Base-by-base conservation (phyloP, 1,140 invertebrate genomes). In the Manduca sexta region DNA sequence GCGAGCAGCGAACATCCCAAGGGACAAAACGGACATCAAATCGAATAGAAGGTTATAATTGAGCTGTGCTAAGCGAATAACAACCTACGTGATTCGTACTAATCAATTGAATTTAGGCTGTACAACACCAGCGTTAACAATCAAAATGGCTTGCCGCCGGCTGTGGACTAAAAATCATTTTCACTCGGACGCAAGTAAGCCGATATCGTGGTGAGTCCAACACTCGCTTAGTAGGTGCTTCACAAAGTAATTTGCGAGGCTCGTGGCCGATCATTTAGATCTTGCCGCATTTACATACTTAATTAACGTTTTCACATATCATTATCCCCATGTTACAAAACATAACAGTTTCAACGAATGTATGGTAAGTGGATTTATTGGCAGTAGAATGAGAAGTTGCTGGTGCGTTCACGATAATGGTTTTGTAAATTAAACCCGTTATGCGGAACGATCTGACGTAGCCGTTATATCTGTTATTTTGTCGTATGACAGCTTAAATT, bases 11-110 rank as follows among this genome's bases (percentile, higher is more conserved):
- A 59, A 60, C 52, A 52, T 52, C 79, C 74, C 70, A 52, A 64
- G 74, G 74, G 75, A 80, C 63, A 60, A 63, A 71, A 64, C 70
- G 61, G 69, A 61, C 64, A 77, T 81, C 74, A 81, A 81, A 79
- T 79, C 75, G 75, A 79, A 83, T 80, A 81, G 73, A 79, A 78
- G 65, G 69, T 77, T 77, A 83, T 79, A 83, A 81, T 81, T 74
- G 77, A 77, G 62, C 70, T 43, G 51, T 41, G 56, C 60, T 74
- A 70, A 68, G 54, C 63, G 60, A 74, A 77, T 62, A 77, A 70
- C 71, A 64, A 58, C 60, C 52, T 29, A 71, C 71, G 57, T 51
- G 60, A 50, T 60, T 31, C 41, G 43, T 47, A 41, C 42, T 31
- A 45, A 49, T 61, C 60, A 63, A 63, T 65, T 55, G 66, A 79